Percentiles rank a stretch among this genome's conserved stretches.
These are phyloP conservation scores for Nasonia oneida DNA, from an alignment of 2,888 invertebrate genomes.

Conservation along the genomic window DNA sequence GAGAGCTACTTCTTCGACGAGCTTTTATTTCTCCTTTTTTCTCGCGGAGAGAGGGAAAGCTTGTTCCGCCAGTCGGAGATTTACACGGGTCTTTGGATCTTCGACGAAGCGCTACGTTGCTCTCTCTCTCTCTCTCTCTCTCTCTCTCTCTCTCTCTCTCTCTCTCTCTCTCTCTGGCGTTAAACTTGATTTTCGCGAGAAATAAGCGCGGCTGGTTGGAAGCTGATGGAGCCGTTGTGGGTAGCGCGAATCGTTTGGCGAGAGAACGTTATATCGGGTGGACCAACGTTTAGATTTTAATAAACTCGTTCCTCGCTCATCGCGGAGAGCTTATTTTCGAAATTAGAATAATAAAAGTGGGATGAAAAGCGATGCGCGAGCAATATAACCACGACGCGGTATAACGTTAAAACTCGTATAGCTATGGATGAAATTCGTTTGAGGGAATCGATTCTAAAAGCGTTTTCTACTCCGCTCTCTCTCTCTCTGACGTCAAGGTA, in stretches of 20 bases:
- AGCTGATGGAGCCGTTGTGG: not conserved
- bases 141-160: too few species aligned
- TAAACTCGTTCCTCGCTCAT: too few species aligned
- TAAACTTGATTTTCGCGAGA: not conserved
- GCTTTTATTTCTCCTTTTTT: not conserved
- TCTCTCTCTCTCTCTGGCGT: not conserved
- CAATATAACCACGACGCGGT: not conserved
- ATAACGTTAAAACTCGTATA: conserved; percentile 15
- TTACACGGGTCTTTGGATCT: not conserved
- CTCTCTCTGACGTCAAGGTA: conserved; percentile 44
- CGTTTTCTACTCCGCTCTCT: not conserved
- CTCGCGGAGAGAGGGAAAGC: not conserved
- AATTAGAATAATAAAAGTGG: too few species aligned
- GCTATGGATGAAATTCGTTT: conserved; percentile 42
- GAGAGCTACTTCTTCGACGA: not conserved
- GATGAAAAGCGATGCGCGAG: not conserved
- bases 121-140: too few species aligned
- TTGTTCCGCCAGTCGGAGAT: not conserved
- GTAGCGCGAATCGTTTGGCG: too few species aligned
- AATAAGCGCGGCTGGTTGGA: not conserved
- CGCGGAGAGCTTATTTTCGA: too few species aligned
- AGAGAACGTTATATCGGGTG: too few species aligned
- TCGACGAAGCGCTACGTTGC: not conserved
- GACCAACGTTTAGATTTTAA: too few species aligned
- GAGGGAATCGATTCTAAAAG: conserved; percentile 45